Evolutionary conservation across 1,140 invertebrate species (phyloP), one percentile per base, ranked within the genome.

Genomic region (Heliconius congener): DNA sequence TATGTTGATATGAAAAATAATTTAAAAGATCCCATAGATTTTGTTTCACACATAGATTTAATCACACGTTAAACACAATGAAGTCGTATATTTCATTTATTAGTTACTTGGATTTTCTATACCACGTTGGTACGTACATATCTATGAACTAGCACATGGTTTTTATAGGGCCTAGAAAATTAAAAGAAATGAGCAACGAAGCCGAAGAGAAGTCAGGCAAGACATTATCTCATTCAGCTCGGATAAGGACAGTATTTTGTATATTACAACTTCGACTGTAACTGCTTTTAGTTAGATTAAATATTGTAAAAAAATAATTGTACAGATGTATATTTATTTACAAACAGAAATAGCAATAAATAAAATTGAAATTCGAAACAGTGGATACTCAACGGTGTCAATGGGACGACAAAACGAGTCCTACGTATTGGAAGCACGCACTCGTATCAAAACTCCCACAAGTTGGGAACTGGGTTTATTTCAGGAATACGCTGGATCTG

Each of bases 401-500:
- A 80, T 78, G 55, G 73, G 78, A 71, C 81, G 73, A 73, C 70
- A 80, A 76, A 78, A 76, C 70, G 74, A 73, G 76, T 42, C 71
- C 34, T 73, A 75, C 76, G 76, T 66, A 74, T 83, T 73, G 80
- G 83, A 74, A 87, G 88, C 87, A 85, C 86, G 86, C 80, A 83
- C 81, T 86, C 83, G 84, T 84, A 88, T 91, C 88, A 88, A 89
- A 88, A 88, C 83, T 84, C 85, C 85, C 83, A 84, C 84, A 84
- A 88, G 86, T 83, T 87, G 79, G 84, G 86, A 91, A 90, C 87
- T 81, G 83, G 46, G 84, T 87, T 91, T 93, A 93, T 94, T 94
- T 94, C 88, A 87, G 90, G 89, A 92, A 91, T 85, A 86, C 86
- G 86, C 90, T 94, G 92, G 92, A 94, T 86, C 85, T 80, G 85